These are phyloP conservation scores for Notocelia uddmanniana DNA, from an alignment of 2,888 invertebrate species.

Conservation along the genomic window DNA sequence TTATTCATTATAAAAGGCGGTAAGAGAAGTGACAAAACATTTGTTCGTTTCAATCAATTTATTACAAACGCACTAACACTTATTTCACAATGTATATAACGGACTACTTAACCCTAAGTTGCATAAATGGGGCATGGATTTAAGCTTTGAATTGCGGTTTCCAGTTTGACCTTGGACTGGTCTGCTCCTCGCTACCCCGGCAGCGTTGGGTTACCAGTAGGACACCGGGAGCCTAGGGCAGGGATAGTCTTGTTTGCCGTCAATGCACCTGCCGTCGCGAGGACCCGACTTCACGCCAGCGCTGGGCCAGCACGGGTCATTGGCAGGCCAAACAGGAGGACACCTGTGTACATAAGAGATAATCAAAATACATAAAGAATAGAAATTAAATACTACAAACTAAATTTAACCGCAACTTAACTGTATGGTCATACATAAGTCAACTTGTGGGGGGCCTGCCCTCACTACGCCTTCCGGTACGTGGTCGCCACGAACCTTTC, in stretches of 20 bases:
- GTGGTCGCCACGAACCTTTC: too few species aligned
- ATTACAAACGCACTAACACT: slow-evolving; percentile 4
- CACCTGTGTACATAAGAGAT: background rate
- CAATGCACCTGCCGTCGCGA: slow-evolving; percentile 28
- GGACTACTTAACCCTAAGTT: background rate
- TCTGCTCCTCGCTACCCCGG: background rate
- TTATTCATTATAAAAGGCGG: too few species aligned
- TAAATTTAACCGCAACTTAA: too few species aligned
- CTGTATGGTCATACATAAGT: too few species aligned
- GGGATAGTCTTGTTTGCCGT: slow-evolving; percentile 35
- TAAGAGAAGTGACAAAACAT: too few species aligned
- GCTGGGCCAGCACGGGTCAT: slow-evolving; percentile 22
- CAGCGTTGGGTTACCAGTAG: slow-evolving; percentile 18
- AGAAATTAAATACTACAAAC: too few species aligned
- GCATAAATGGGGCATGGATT: background rate
- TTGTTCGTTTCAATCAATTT: background rate
- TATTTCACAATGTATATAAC: background rate
- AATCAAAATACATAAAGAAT: too few species aligned
- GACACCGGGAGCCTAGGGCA: slow-evolving; percentile 19
- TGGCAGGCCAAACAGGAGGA: slow-evolving; percentile 25
- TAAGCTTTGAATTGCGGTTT: background rate
- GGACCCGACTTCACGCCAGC: slow-evolving; percentile 39
- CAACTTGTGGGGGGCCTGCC: too few species aligned
- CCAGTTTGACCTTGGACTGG: background rate
- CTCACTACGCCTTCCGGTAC: too few species aligned